phyloP scores from a whole-genome alignment of 2,113 vertebrate genomes.

The Leptocoma aspasia region DNA sequence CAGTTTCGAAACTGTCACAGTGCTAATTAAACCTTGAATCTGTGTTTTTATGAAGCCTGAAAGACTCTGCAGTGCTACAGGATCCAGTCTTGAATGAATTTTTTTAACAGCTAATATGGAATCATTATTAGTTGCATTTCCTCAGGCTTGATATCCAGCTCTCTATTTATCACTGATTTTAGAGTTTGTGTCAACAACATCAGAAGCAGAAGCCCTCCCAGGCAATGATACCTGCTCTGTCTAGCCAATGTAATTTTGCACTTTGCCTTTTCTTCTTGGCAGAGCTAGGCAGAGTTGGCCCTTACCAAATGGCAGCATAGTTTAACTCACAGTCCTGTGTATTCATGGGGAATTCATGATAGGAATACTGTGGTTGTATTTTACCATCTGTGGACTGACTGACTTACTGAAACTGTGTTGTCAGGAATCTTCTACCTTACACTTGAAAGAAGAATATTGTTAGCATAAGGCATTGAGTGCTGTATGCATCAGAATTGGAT shows the following conservation, averaged over 20 bases:
- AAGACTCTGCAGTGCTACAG: constrained; percentile 3
- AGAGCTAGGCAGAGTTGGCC: background rate
- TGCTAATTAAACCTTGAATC: constrained; percentile 54
- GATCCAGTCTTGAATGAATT: background rate
- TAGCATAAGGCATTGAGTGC: background rate
- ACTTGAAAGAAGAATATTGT: background rate
- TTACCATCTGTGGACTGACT: background rate
- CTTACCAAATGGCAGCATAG: background rate
- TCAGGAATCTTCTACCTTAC: background rate
- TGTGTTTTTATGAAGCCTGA: constrained; percentile 15
- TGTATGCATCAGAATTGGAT: background rate
- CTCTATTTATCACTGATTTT: background rate
- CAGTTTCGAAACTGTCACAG: constrained; percentile 24
- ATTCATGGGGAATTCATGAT: background rate
- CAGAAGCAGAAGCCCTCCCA: background rate
- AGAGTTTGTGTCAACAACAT: background rate
- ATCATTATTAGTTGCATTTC: constrained; percentile 26
- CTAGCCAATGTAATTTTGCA: background rate
- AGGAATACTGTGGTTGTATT: background rate
- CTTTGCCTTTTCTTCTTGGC: background rate
- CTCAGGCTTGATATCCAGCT: constrained; percentile 2
- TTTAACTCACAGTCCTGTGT: background rate
- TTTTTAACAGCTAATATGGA: constrained; percentile 11
- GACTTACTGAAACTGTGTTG: background rate
- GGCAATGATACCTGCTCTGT: background rate